Conservation (phyloP, 2,888 invertebrate genomes). For the Amiota communis region DNA sequence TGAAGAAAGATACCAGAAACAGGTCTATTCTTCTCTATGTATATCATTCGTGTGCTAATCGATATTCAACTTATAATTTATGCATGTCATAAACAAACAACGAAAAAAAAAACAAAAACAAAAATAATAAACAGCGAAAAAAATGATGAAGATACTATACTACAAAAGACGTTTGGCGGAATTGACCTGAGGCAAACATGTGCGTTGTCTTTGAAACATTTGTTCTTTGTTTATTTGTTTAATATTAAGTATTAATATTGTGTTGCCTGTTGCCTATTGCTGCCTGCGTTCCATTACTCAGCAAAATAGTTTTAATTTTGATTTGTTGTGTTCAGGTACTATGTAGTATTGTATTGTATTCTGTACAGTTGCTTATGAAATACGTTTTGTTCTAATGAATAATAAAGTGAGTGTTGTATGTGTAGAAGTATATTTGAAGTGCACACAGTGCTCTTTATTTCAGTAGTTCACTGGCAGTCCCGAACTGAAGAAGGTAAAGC, state of each 20-base stretch:
- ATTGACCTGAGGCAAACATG: neutral
- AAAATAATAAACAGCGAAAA: neutral
- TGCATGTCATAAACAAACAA: conserved; percentile 4
- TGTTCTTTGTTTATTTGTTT: conserved; percentile 14
- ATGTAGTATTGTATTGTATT: too few species aligned
- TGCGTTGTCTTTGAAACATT: neutral
- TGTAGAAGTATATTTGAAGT: conserved; percentile 13
- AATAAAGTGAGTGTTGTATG: neutral
- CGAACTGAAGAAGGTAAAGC: neutral
- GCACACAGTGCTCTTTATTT: conserved; percentile 6
- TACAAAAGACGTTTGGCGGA: neutral
- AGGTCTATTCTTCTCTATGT: neutral
- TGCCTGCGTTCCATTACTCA: conserved; percentile 25
- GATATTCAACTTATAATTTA: conserved; percentile 23
- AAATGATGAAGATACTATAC: neutral
- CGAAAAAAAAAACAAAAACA: neutral
- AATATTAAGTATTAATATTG: neutral
- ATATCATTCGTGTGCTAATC: neutral
- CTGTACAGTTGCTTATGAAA: neutral
- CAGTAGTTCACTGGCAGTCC: conserved; percentile 37
- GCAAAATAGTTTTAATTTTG: conserved; percentile 19
- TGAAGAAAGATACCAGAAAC: too few species aligned
- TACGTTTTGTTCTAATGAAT: conserved; percentile 11
- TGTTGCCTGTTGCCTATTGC: neutral
- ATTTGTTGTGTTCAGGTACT: conserved; percentile 7